These are phyloP conservation scores for Nannoperca obscura DNA, from an alignment of 2,797 vertebrate genomes.

Conservation along the genomic window DNA sequence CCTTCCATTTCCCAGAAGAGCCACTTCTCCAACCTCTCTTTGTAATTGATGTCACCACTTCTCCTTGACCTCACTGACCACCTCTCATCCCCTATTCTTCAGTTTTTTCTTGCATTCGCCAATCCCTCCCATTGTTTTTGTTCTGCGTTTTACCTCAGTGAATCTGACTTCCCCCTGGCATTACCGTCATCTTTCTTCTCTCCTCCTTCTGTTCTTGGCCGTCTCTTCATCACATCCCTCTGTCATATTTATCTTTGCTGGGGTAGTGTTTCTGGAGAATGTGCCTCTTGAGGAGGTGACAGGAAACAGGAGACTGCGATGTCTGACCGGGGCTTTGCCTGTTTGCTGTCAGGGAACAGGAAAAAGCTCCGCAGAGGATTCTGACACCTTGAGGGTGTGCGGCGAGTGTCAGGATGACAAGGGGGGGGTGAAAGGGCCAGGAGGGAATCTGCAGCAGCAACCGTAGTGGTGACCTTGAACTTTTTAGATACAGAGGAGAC, in stretches of 20 bases:
- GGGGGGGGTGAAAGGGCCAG: slow-evolving; percentile 17
- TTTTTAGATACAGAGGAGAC: slow-evolving; percentile 37
- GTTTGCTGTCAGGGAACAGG: slow-evolving; percentile 33
- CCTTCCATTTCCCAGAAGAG: slow-evolving; percentile 30
- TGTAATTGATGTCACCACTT: slow-evolving; percentile 50
- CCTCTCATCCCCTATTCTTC: slow-evolving; percentile 12
- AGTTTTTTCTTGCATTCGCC: background rate
- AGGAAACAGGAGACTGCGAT: slow-evolving; percentile 41
- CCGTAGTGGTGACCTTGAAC: slow-evolving; percentile 32
- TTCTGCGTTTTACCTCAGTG: slow-evolving; percentile 19
- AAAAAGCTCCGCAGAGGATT: slow-evolving; percentile 24
- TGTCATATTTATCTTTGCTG: slow-evolving; percentile 44
- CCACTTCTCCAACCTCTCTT: slow-evolving; percentile 16
- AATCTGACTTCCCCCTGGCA: background rate
- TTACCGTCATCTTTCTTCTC: slow-evolving; percentile 13
- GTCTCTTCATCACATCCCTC: slow-evolving; percentile 25
- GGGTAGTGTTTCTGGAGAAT: slow-evolving; percentile 23
- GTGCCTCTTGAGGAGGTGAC: slow-evolving; percentile 40
- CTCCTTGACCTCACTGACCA: slow-evolving; percentile 44
- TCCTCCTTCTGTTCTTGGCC: slow-evolving; percentile 42
- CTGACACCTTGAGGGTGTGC: slow-evolving; percentile 26
- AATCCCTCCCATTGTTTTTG: background rate
- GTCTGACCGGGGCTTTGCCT: slow-evolving; percentile 32
- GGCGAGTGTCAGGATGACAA: slow-evolving; percentile 39
- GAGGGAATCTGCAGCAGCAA: slow-evolving; percentile 16